These are phyloP conservation scores for Turnix velox DNA, from an alignment of 2,113 vertebrate species.

Conservation along the genomic window DNA sequence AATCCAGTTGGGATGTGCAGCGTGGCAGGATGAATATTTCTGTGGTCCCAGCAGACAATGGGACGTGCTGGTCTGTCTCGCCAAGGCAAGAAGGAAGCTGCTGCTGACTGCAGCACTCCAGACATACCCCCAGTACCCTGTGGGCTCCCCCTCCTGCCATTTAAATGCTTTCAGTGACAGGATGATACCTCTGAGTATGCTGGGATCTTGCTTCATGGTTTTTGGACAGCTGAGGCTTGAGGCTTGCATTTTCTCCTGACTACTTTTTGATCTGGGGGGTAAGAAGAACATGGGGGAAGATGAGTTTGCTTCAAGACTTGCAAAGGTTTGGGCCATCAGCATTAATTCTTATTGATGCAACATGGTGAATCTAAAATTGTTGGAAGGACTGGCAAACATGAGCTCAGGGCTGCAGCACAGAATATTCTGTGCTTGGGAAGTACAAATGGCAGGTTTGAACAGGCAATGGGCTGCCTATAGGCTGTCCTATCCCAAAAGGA, in stretches of 20 bases:
- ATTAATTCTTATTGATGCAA: not conserved
- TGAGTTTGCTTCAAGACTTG: not conserved
- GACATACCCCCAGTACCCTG: not conserved
- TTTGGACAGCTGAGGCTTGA: not conserved
- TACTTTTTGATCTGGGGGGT: not conserved
- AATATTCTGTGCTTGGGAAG: not conserved
- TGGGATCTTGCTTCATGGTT: not conserved
- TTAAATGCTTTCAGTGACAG: not conserved
- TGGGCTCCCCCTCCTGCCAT: not conserved
- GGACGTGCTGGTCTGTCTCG: not conserved
- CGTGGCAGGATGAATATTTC: not conserved
- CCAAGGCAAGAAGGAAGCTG: not conserved
- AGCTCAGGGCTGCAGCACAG: not conserved
- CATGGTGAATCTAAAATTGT: not conserved
- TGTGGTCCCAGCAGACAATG: not conserved
- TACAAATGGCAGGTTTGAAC: not conserved
- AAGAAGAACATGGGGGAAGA: not conserved
- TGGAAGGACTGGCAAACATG: not conserved
- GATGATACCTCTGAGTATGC: not conserved
- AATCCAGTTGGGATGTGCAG: not conserved
- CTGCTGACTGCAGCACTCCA: not conserved
- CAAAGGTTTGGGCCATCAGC: not conserved
- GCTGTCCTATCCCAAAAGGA: not conserved
- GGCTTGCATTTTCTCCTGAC: not conserved
- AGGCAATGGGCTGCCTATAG: not conserved